Base-by-base conservation (phyloP, 2,113 vertebrate genomes). In the Symphodus melops region DNA sequence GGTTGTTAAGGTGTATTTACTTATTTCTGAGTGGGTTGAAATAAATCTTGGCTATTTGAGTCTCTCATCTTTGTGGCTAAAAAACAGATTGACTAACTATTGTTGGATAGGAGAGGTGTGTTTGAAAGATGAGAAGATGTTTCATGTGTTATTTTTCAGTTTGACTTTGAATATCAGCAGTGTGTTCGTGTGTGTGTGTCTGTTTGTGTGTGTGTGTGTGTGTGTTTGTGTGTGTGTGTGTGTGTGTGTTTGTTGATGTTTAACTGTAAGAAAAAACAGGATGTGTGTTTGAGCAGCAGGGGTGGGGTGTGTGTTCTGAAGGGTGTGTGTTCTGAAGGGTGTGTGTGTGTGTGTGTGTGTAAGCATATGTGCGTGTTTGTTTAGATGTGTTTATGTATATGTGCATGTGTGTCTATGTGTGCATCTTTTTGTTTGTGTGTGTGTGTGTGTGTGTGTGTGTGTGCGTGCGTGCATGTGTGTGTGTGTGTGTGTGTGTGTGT, bases 251-350 rank as follows among this genome's bases (percentile, higher is more conserved):
- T 46, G 28, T 60, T 44, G 68, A 44, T 69, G 72, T 84, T 46
- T 44, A 75, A 70, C 72, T 86, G 72, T 75, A 72, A 83, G 83
- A 81, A 86, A 90, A 83, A 75, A 72, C 83, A 89, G 82, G 80
- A 87, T 81, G 84, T 90, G 85, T 86, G 75, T 90, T 82, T 86
- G 64, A 82, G 71, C 56, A 11, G 63, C 73, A 85, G 68, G 78
- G 82, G 88, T 75, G 76, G 72, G 28, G 79, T 88, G 86, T 92
- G 82, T 92, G 86, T 87, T 78, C 83, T 76, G 54, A 74, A 79
- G 63, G 58, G 79, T 84, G 78, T 81, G 78, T 79, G 78, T 76
- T 70, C 82, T 41, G 77, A 58, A 68, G 61, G 57, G 52, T 65
- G 63, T 61, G 64, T 66, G 52, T 68, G 23, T 17, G 37, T 76